phyloP scores from a whole-genome alignment of 2,888 invertebrate genomes.

The Pomacea canaliculata region DNA sequence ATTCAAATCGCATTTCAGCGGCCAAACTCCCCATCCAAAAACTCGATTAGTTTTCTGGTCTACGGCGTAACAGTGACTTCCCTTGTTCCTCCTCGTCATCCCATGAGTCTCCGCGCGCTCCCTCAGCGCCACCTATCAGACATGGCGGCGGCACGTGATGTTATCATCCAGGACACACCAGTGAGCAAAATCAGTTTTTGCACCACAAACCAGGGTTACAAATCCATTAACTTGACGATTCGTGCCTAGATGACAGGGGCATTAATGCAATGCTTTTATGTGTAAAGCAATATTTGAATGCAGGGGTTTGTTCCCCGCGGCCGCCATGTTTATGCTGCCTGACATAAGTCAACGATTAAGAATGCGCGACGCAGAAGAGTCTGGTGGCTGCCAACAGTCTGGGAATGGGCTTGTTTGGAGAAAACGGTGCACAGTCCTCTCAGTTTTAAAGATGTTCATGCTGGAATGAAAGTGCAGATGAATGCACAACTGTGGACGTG shows the following conservation, averaged over 20 bases:
- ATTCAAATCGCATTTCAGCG: conserved; percentile 1
- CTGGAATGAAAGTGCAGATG: too few relatives aligned
- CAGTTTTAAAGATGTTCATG: neutral
- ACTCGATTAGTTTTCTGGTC: neutral
- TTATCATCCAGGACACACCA: neutral
- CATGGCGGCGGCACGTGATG: conserved; percentile 6
- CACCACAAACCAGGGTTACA: neutral
- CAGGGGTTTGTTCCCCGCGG: neutral
- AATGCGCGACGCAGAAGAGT: neutral
- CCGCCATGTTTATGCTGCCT: neutral
- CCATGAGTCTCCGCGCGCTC: neutral
- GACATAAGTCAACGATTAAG: neutral
- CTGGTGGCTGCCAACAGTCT: neutral
- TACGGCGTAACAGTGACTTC: conserved; percentile 2
- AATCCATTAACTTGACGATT: conserved; percentile 12
- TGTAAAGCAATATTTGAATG: conserved; percentile 10
- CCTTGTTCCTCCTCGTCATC: conserved; percentile 4
- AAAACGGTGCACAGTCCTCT: neutral
- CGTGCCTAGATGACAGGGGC: neutral
- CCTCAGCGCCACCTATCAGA: neutral
- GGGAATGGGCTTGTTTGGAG: neutral
- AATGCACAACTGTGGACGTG: too few relatives aligned
- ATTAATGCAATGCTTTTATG: conserved; percentile 6
- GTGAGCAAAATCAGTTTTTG: conserved; percentile 1
- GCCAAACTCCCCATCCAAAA: neutral